A percentile compares a stretch with the other conserved stretches of the same genome.
Evolutionary conservation across 2,113 vertebrate genomes (phyloP).

Genomic region (Mesembrinibis cayennensis): DNA sequence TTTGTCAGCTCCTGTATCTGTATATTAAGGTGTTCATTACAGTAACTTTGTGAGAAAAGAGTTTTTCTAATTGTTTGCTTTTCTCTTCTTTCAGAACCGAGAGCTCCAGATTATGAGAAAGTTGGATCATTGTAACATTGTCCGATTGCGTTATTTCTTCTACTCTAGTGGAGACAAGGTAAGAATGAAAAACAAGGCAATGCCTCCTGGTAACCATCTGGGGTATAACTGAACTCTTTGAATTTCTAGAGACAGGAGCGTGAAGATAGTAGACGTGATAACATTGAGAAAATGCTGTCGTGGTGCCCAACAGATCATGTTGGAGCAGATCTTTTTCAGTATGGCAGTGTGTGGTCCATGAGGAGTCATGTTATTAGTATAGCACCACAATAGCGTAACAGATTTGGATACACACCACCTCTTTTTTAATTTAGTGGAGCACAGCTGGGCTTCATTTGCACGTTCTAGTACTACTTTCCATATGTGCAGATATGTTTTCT

Average conservation of each 20-base stretch:
- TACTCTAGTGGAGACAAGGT: slow-evolving; percentile 99
- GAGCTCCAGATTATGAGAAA: slow-evolving; percentile 99
- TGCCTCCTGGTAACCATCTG: background rate
- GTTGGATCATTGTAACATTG: slow-evolving; percentile 99
- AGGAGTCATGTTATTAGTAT: background rate
- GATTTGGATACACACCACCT: background rate
- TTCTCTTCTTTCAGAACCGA: slow-evolving; percentile 86
- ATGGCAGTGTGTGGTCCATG: background rate
- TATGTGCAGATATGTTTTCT: background rate
- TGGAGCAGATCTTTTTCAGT: background rate
- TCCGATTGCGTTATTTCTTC: slow-evolving; percentile 99
- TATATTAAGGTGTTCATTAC: background rate
- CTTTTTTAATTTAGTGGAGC: background rate
- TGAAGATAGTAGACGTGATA: background rate
- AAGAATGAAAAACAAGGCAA: slow-evolving; percentile 4
- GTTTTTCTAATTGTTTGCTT: background rate
- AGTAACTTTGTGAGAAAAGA: background rate
- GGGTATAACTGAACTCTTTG: background rate
- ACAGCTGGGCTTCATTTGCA: background rate
- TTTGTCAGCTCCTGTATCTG: background rate
- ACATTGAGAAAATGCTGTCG: background rate
- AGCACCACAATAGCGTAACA: background rate
- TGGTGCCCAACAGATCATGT: background rate
- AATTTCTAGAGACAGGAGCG: background rate
- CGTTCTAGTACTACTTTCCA: background rate